phyloP scores from a whole-genome alignment of 2,888 invertebrate genomes.

The Sisyra nigra region DNA sequence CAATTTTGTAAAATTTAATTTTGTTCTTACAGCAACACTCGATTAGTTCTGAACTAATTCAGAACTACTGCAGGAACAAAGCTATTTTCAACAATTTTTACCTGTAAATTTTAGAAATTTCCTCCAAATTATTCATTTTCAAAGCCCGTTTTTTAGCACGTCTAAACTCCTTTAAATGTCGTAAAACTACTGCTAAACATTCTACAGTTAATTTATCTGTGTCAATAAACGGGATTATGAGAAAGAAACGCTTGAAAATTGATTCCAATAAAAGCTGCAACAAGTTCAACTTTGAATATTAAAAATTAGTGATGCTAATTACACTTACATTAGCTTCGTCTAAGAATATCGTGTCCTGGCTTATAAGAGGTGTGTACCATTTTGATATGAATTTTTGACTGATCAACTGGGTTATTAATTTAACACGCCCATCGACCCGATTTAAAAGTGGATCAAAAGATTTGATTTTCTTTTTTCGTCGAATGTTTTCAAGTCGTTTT shows the following conservation, averaged over 20 bases:
- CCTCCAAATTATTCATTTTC: conserved; percentile 24
- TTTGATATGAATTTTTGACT: background rate
- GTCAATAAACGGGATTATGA: conserved; percentile 25
- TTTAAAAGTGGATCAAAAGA: conserved; percentile 3
- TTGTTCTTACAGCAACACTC: background rate
- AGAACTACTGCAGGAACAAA: too few species aligned
- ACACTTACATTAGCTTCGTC: background rate
- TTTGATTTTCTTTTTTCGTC: conserved; percentile 2
- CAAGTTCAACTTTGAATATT: background rate
- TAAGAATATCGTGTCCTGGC: background rate
- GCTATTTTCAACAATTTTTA: too few species aligned
- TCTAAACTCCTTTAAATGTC: conserved; percentile 46
- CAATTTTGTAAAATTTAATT: too few species aligned
- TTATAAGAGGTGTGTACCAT: background rate
- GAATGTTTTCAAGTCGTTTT: background rate
- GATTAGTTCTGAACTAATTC: too few species aligned
- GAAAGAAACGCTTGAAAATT: conserved; percentile 24
- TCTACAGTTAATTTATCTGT: conserved; percentile 27
- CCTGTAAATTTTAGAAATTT: conserved; percentile 35
- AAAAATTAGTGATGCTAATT: background rate
- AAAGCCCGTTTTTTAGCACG: conserved; percentile 40
- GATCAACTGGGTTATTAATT: background rate
- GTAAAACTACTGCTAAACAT: conserved; percentile 34
- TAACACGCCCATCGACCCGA: background rate
- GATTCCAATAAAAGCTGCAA: conserved; percentile 23